Base-by-base conservation (phyloP, 2,888 invertebrate species). In the Mylabris sibirica region DNA sequence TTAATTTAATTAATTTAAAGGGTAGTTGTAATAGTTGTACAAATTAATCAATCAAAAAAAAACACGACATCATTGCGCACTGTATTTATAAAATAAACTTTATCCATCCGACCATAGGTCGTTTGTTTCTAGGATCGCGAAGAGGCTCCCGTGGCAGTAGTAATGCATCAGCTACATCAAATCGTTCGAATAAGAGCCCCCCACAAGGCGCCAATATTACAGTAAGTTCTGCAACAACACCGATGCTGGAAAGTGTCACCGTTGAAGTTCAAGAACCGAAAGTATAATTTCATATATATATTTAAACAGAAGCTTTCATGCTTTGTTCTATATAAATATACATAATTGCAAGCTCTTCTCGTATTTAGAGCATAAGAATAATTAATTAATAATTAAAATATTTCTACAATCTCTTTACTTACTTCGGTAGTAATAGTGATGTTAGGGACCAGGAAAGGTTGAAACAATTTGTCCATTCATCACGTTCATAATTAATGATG, bases 141-240 rank as follows among this genome's bases (percentile, higher is more conserved):
- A 89, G 93, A 71, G 93, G 92, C 71, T 94, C 93, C 71, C 90
- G 91, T 81, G 91, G 90, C 62, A 92, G 92, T 84, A 93, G 93
- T 82, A 93, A 91, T 77, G 91, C 92, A 66, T 93, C 93, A n/a
- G 92, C 90, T 63, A 88, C 90, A 24, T 93, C 93, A 30, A 85
- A 90, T 75, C 88, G 90, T 78, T 91, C 92, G 67, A 91, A 90
- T 71, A 91, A 88, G 81, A 90, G 87, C 74, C 85, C 85, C 81
- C 76, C 85, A 66, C 82, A 79, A 66, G 78, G 65, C 75, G 79
- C 74, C 73, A 81, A 77, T 67, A 77, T 78, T 30, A 30, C 8
- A 63, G 71, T 72, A 64, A 79, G 75, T 75, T 79, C 82, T 26
- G 81, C 80, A 53, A 80, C 83, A 44, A 82, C 84, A 49, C 88